These are phyloP conservation scores for Euphonia xanthogaster DNA, from an alignment of 2,797 vertebrate genomes.

Conservation along the genomic window DNA sequence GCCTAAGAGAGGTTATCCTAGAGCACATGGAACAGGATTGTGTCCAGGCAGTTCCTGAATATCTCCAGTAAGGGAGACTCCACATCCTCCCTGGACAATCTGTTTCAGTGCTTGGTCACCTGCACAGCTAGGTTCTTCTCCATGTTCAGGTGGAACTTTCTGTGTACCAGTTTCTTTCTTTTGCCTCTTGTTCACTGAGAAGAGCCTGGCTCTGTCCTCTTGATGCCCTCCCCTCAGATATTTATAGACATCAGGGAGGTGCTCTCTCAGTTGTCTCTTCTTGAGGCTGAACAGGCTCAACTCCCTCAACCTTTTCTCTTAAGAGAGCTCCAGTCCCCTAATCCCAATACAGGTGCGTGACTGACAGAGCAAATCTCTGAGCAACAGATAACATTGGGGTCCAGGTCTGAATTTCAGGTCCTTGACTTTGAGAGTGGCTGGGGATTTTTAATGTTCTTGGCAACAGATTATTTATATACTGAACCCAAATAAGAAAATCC, in stretches of 20 bases:
- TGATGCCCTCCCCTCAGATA: neutral
- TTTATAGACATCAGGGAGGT: neutral
- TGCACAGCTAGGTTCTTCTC: neutral
- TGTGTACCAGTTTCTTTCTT: neutral
- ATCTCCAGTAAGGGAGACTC: neutral
- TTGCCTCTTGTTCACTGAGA: neutral
- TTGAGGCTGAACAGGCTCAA: neutral
- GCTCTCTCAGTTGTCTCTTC: neutral
- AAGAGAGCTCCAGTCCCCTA: neutral
- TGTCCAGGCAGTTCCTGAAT: neutral
- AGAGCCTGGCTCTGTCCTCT: neutral
- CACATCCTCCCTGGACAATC: neutral
- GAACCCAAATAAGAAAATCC: neutral
- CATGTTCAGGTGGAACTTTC: neutral
- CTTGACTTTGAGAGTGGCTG: neutral
- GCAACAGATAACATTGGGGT: neutral
- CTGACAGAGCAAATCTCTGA: neutral
- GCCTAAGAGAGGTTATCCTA: neutral
- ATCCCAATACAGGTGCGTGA: neutral
- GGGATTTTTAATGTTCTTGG: neutral
- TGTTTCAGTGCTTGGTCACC: neutral
- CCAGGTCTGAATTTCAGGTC: neutral
- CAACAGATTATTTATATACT: neutral
- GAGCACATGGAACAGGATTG: neutral
- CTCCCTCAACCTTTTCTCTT: neutral